A percentile compares a stretch with the other conserved stretches of the same genome.
Evolutionary conservation across 1,140 invertebrate species (phyloP).

Genomic region (Eubasilissa regina): DNA sequence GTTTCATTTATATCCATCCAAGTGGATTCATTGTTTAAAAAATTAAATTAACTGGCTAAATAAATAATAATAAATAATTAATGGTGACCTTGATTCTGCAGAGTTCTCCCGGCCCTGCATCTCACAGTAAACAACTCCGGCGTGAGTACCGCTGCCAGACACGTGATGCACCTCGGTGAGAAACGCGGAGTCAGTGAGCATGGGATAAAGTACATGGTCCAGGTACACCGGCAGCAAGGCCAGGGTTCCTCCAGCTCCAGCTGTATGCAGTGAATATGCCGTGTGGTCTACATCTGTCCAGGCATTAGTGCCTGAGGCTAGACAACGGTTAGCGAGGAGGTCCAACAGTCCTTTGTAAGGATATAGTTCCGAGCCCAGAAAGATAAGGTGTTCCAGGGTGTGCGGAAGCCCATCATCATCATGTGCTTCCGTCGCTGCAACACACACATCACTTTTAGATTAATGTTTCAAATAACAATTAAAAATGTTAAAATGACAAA

Average conservation of each 20-base stretch:
- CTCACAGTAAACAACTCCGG: slow-evolving; percentile 94
- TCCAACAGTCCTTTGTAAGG: slow-evolving; percentile 93
- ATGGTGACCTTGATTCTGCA: slow-evolving; percentile 79
- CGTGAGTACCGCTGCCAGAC: slow-evolving; percentile 89
- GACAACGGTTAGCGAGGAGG: slow-evolving; percentile 88
- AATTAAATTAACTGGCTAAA: no score
- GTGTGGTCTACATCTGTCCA: slow-evolving; percentile 90
- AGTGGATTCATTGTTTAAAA: no score
- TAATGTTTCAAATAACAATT: slow-evolving; percentile 1
- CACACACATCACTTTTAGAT: background rate
- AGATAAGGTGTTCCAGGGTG: slow-evolving; percentile 93
- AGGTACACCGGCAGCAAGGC: slow-evolving; percentile 92
- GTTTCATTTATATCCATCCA: no score
- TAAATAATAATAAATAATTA: no score
- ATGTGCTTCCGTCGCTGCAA: slow-evolving; percentile 82
- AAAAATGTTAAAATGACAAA: no score
- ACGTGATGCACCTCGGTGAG: slow-evolving; percentile 94
- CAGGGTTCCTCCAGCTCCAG: slow-evolving; percentile 89
- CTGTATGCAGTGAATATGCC: slow-evolving; percentile 90
- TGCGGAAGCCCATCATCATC: slow-evolving; percentile 95
- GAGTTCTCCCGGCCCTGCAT: slow-evolving; percentile 91
- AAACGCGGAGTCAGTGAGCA: slow-evolving; percentile 85
- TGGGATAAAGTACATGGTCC: slow-evolving; percentile 91
- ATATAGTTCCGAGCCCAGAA: slow-evolving; percentile 91
- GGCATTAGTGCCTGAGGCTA: slow-evolving; percentile 93